Evolutionary conservation across 2,888 invertebrate species (phyloP), one percentile per base, ranked within the genome.

Genomic region (Sinelater perroti): DNA sequence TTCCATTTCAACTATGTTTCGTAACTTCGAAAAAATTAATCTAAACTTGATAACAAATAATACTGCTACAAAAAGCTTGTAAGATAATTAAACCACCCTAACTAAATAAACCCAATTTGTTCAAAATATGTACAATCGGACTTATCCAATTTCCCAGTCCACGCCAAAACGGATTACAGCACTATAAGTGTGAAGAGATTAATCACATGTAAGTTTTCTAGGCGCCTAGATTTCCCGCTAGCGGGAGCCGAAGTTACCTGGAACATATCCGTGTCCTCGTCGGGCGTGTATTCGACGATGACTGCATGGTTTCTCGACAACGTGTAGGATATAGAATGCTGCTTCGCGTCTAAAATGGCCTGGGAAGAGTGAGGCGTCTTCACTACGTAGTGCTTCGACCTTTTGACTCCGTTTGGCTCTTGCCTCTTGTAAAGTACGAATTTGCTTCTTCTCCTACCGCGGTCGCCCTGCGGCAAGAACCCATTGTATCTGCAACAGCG

Each of bases 211-310:
- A 17, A n/a, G 35, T 14, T 35, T 35, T 35, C 16, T 16, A 7
- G n/a, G 4, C n/a, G 14, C 11, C 1, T 35, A 1, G n/a, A n/a
- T 10, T 30, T 10, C 1, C n/a, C n/a, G n/a, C n/a, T n/a, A n/a
- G n/a, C n/a, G n/a, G n/a, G 11, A 1, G 3, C 2, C 17, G 8
- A 18, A 13, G 11, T 47, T 75, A 96, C 97, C 88, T 99, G 99
- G 82, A 99, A 99, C 98, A 99, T 98, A 80, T 99, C 99, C 52
- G 97, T 97, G 76, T 94, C 91, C 56, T 90, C 87, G 80, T 99
- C 98, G 75, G 89, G 90, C 70, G 91, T 92, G 81, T 99, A 99
- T 81, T 99, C 98, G 52, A 99, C 98, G 75, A 99, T 95, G 72
- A 99, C 95, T 50, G 97, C 96, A 81, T 97, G 96, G 77, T 92